Evolutionary conservation across 2,888 invertebrate species (phyloP), one percentile per base, ranked within the genome.

Genomic region (Plebejus argus): DNA sequence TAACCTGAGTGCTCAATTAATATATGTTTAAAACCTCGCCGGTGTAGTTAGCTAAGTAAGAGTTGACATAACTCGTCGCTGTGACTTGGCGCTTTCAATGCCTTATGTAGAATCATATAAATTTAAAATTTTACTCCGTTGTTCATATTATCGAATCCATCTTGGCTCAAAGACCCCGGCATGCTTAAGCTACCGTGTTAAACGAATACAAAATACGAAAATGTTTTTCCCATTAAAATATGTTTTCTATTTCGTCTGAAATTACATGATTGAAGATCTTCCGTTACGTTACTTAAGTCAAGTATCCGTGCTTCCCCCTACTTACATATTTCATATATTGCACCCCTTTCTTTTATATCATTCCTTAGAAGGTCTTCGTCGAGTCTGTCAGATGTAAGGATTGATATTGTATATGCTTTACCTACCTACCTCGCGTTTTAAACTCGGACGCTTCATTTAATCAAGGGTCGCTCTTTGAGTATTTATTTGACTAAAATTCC

Each of bases 371-470:
- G 71, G 53, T 72, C 39, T 58, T 58, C 58, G 8, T n/a, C 35
- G 58, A 33, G 35, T 39, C 28, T 72, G 70, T 23, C 71, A 58
- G 58, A 39, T 53, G 71, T 70, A 61, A 61, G 58, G 18, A 83
- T 80, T 84, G 87, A 88, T 86, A 86, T 86, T 85, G 85, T 85
- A 84, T 84, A 84, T 84, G 83, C 81, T 77, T n/a, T n/a, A n/a
- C n/a, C n/a, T n/a, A n/a, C n/a, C n/a, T 82, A 84, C 84, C 82
- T 82, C 84, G 86, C 83, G 84, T 86, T 87, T 88, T 85, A 83
- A 84, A 87, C 85, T 86, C 85, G 85, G 86, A 86, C 84, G 87
- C 86, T 88, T 88, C 86, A 87, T 89, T 90, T 89, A 88, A 90
- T 89, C 86, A 88, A 84, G 86, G 85, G 82, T 84, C 83, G 83